phyloP scores from a whole-genome alignment of 1,140 invertebrate species.

The Riptortus pedestris region DNA sequence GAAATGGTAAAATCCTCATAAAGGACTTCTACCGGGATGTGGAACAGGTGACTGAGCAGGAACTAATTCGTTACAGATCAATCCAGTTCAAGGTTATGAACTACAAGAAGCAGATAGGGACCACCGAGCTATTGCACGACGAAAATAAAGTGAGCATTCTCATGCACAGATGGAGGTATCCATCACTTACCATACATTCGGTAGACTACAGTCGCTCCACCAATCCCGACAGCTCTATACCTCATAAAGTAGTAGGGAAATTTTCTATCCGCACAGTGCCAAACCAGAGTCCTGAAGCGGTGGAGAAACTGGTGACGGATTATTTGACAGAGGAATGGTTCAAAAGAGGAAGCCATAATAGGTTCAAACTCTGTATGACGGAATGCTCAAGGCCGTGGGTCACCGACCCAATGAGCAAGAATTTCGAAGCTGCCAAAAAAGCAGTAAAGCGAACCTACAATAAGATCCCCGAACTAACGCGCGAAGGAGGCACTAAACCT shows the following conservation, averaged over 20 bases:
- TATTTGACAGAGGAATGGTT: constrained; percentile 59
- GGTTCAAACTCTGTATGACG: constrained; percentile 70
- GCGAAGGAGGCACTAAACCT: constrained; percentile 95
- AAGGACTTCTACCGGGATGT: constrained; percentile 72
- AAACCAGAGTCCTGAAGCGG: constrained; percentile 68
- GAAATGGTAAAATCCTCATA: constrained; percentile 71
- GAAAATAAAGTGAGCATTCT: constrained; percentile 63
- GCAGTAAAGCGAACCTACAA: constrained; percentile 85
- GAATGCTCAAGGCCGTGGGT: constrained; percentile 85
- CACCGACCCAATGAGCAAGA: constrained; percentile 79
- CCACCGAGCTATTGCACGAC: constrained; percentile 57
- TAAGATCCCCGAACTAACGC: constrained; percentile 84
- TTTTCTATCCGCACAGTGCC: constrained; percentile 93
- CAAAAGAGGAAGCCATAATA: constrained; percentile 71
- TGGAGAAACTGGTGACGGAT: constrained; percentile 59
- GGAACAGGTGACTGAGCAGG: constrained; percentile 58
- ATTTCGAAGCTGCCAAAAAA: constrained; percentile 77
- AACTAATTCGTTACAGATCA: constrained; percentile 64
- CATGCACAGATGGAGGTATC: constrained; percentile 85
- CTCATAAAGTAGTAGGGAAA: constrained; percentile 87
- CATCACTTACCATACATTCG: constrained; percentile 82
- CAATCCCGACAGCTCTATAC: constrained; percentile 88
- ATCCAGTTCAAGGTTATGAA: constrained; percentile 85
- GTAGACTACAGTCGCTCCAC: constrained; percentile 89
- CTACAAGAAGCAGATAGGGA: constrained; percentile 63